Percentiles rank a stretch among this genome's conserved stretches.
Conservation (phyloP, 35 echinoderm and acorn worm species). For the Apostichopus californicus region DNA sequence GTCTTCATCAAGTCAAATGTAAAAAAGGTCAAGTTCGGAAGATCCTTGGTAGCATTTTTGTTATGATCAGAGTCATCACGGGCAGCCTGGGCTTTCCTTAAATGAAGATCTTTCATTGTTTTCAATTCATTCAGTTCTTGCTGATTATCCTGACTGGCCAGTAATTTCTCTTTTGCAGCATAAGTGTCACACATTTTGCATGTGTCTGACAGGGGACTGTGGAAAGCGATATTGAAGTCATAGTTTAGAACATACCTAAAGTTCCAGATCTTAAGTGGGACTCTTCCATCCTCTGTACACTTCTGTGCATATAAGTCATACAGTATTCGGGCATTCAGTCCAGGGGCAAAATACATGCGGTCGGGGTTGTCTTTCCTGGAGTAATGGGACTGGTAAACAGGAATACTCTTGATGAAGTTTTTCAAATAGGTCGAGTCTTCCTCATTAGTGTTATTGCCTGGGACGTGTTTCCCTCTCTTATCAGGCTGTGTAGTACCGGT, state of each 20-base stretch:
- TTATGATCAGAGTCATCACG: neutral
- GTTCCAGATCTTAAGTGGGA: neutral
- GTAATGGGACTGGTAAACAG: constrained; percentile 2
- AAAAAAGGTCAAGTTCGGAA: neutral
- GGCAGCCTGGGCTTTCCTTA: constrained; percentile 9
- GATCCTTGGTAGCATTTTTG: neutral
- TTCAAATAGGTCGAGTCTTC: neutral
- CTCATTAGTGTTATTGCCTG: constrained; percentile 1
- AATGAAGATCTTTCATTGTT: constrained; percentile 13
- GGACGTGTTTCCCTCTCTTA: constrained; percentile 1
- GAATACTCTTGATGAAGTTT: neutral
- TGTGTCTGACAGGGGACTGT: constrained; percentile 24
- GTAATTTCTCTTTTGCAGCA: neutral
- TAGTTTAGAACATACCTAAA: neutral
- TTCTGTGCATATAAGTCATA: neutral
- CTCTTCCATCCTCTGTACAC: neutral
- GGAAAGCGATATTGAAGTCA: constrained; percentile 18
- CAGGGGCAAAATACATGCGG: constrained; percentile 2
- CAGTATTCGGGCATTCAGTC: neutral
- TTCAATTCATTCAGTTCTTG: neutral
- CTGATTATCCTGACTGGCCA: neutral
- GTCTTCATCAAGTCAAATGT: constrained; percentile 22
- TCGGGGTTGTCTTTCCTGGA: neutral
- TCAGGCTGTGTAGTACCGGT: neutral
- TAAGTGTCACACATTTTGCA: constrained; percentile 5